phyloP scores from a whole-genome alignment of 53 echinoderm and acorn worm species.

The Patiria pectinifera region DNA sequence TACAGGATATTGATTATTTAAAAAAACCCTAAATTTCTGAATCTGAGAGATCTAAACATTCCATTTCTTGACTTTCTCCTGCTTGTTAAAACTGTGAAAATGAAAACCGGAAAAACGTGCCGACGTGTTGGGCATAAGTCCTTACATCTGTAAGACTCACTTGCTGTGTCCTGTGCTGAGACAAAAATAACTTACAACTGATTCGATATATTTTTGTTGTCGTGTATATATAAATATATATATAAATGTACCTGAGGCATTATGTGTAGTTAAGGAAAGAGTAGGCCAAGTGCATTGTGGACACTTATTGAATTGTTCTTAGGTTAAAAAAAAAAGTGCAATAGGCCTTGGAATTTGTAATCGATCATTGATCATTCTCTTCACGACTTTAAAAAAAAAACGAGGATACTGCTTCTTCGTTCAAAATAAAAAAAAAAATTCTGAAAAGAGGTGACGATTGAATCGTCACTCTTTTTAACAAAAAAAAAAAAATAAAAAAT shows the following conservation, averaged over 20 bases:
- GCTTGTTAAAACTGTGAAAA: not conserved
- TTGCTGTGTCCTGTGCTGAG: slow-evolving; percentile 8
- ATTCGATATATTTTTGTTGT: slow-evolving; percentile 56
- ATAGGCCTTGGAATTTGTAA: slow-evolving; percentile 54
- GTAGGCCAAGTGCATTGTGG: slow-evolving; percentile 4
- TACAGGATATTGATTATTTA: not conserved
- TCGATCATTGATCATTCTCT: slow-evolving; percentile 30
- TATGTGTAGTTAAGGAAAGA: slow-evolving; percentile 4
- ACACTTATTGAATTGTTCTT: not conserved
- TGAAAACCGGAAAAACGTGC: not conserved
- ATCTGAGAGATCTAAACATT: slow-evolving; percentile 44
- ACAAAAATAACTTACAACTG: not conserved
- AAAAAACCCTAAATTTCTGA: not conserved
- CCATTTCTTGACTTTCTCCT: slow-evolving; percentile 38
- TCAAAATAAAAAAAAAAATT: not conserved
- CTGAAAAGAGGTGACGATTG: not conserved
- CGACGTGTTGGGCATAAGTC: not conserved
- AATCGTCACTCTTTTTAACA: not conserved
- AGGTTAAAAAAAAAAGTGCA: slow-evolving; percentile 36
- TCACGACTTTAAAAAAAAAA: slow-evolving; percentile 29
- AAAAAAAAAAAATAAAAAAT: slow-evolving; percentile 16
- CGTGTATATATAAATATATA: slow-evolving; percentile 66
- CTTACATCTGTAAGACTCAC: not conserved
- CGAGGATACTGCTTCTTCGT: slow-evolving; percentile 21
- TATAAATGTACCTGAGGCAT: slow-evolving; percentile 36